Evolutionary conservation across 2,888 invertebrate genomes (phyloP), one percentile per base, ranked within the genome.

Genomic region (Athalia circularis): DNA sequence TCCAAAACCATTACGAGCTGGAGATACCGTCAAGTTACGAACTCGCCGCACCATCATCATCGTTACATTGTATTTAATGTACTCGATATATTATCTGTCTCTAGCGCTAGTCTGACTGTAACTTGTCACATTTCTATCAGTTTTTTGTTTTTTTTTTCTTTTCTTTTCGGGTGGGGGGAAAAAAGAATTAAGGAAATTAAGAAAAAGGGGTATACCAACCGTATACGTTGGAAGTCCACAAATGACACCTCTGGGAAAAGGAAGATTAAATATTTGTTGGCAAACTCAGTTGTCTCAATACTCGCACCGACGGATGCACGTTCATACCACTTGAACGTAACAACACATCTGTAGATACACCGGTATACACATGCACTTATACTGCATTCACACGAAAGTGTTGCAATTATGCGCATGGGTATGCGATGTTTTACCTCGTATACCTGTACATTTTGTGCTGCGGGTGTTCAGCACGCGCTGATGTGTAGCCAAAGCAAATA

Each of bases 201-300:
- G 29, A 29, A 29, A 29, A 29, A 29, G 29, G 29, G 2, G 29
- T 29, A 29, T 29, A 29, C 29, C 29, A 29, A 29, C 29, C 29
- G 29, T 29, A n/a, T n/a, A 29, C 1, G 29, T 29, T 61, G 47
- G 62, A 62, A 47, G 45, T 59, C 47, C 43, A 9, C 48, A 72
- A 72, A 59, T 72, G 72, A 72, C 72, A 72, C 72, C 72, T 59
- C 5, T 6, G 59, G 47, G 57, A 29, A 13, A 62, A 54, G 48
- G 54, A 75, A 62, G 75, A 48, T 75, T 52, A 64, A 75, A 75
- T 75, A 75, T 75, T 75, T 75, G 75, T 75, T 57, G 68, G 68
- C 54, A 68, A 68, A 68, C 68, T 59, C 48, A 29, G 75, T 50
- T 64, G 52, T 50, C 62, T 64, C 50, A 29, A 29, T 29, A 29